A percentile compares a stretch with the other conserved stretches of the same genome.
Evolutionary conservation across 1,140 invertebrate genomes (phyloP).

Genomic region (Pararge aegeria): DNA sequence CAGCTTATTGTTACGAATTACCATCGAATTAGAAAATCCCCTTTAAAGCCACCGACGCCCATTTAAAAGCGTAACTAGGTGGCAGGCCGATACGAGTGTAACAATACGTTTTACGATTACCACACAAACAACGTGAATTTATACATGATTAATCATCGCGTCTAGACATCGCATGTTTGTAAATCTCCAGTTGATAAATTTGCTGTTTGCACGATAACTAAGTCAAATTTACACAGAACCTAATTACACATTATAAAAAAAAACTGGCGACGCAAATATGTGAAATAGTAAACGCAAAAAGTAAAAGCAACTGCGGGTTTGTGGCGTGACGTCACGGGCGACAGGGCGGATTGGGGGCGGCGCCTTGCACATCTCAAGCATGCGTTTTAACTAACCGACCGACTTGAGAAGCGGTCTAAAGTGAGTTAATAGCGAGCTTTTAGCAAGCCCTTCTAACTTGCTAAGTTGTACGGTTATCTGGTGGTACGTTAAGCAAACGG

Average conservation of each 20-base stretch:
- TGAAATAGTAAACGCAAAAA: slow-evolving; percentile 68
- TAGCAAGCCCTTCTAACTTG: slow-evolving; percentile 56
- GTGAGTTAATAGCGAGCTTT: slow-evolving; percentile 64
- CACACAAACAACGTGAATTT: slow-evolving; percentile 16
- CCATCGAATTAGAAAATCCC: slow-evolving; percentile 68
- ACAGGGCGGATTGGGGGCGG: slow-evolving; percentile 70
- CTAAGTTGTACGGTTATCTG: slow-evolving; percentile 56
- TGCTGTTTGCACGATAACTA: slow-evolving; percentile 54
- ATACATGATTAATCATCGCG: slow-evolving; percentile 20
- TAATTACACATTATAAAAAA: slow-evolving; percentile 71
- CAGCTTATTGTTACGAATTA: slow-evolving; percentile 67
- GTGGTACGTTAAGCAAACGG: slow-evolving; percentile 44
- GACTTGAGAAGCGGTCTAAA: slow-evolving; percentile 56
- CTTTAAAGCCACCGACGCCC: slow-evolving; percentile 50
- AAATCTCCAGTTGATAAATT: slow-evolving; percentile 38
- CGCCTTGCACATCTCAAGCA: slow-evolving; percentile 50
- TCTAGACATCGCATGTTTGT: slow-evolving; percentile 45
- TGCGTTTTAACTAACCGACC: slow-evolving; percentile 44
- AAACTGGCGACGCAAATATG: slow-evolving; percentile 76
- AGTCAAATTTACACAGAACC: slow-evolving; percentile 56
- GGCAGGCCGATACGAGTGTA: slow-evolving; percentile 40
- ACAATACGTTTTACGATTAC: slow-evolving; percentile 16
- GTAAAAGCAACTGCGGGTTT: slow-evolving; percentile 56
- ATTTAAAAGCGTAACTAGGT: slow-evolving; percentile 72
- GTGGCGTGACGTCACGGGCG: slow-evolving; percentile 68